These are phyloP conservation scores for Pluvianellus socialis DNA, from an alignment of 2,113 vertebrate species.

Conservation along the genomic window DNA sequence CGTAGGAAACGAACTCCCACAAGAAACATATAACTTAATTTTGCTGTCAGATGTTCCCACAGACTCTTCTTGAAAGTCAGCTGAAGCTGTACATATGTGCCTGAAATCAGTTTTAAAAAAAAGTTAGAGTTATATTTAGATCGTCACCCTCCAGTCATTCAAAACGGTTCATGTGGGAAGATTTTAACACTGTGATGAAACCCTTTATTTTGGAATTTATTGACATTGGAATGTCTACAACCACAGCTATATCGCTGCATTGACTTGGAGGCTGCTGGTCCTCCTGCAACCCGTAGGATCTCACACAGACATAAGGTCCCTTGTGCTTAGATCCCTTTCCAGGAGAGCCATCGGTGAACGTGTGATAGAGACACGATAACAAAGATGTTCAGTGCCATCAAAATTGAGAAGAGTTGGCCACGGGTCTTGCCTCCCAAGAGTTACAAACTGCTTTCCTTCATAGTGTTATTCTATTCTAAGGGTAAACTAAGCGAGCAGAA, in stretches of 20 bases:
- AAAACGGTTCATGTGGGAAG: neutral
- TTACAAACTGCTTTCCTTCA: neutral
- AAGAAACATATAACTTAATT: conserved; percentile 55
- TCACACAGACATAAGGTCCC: neutral
- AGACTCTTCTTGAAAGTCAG: conserved; percentile 33
- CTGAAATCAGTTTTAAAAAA: neutral
- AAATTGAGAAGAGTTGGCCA: neutral
- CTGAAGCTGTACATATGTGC: neutral
- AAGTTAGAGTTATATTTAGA: conserved; percentile 38
- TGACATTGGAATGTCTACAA: neutral
- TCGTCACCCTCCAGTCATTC: conserved; percentile 10
- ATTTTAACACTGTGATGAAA: neutral
- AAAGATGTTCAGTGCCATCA: neutral
- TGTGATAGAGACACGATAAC: neutral
- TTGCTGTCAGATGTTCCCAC: conserved; percentile 57
- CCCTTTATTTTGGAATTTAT: neutral
- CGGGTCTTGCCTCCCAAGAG: neutral
- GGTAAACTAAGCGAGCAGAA: neutral
- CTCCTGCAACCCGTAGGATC: neutral
- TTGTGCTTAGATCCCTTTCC: neutral
- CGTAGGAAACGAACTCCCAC: conserved; percentile 27
- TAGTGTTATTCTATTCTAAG: neutral
- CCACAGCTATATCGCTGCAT: neutral
- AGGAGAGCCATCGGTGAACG: neutral
- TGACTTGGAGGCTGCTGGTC: neutral